Conservation (phyloP, 2,888 invertebrate genomes). For the Scaptomyza tumidula region DNA sequence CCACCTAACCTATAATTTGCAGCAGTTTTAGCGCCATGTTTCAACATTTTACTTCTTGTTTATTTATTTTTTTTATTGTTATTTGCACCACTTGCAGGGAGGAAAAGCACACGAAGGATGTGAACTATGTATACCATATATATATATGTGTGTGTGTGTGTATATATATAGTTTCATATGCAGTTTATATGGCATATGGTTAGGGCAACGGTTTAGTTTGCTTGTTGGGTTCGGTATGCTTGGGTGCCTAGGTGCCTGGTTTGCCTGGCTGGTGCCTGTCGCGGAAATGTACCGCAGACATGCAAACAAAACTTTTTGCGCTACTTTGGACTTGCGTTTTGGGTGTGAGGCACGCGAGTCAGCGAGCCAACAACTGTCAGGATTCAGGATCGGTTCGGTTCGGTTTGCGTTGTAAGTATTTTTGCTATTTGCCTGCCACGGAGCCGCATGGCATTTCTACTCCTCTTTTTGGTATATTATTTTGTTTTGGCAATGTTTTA, state of each 20-base stretch:
- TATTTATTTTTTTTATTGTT: constrained; percentile 43
- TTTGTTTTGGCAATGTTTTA: constrained; percentile 70
- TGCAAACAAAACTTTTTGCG: constrained; percentile 79
- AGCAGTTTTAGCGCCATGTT: constrained; percentile 71
- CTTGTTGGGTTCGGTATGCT: constrained; percentile 22
- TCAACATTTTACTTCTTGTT: constrained; percentile 7
- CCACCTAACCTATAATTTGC: constrained; percentile 75
- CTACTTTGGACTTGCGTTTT: constrained; percentile 25
- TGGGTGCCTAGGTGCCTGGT: background rate
- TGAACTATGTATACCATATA: constrained; percentile 4
- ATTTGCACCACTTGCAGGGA: constrained; percentile 37
- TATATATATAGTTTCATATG: background rate
- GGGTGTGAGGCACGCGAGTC: constrained; percentile 33
- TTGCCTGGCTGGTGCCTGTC: constrained; percentile 70
- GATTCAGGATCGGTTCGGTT: constrained; percentile 32
- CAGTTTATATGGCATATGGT: constrained; percentile 43
- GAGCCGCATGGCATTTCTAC: background rate
- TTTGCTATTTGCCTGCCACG: constrained; percentile 46
- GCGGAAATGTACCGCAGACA: constrained; percentile 81
- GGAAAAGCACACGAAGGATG: constrained; percentile 7
- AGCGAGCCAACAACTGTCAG: constrained; percentile 43
- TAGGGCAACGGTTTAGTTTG: constrained; percentile 11
- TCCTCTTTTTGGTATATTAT: constrained; percentile 14
- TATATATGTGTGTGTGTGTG: background rate
- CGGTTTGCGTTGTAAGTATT: constrained; percentile 36